These are phyloP conservation scores for Pangasianodon gigas DNA, from an alignment of 2,113 vertebrate species.

Conservation along the genomic window DNA sequence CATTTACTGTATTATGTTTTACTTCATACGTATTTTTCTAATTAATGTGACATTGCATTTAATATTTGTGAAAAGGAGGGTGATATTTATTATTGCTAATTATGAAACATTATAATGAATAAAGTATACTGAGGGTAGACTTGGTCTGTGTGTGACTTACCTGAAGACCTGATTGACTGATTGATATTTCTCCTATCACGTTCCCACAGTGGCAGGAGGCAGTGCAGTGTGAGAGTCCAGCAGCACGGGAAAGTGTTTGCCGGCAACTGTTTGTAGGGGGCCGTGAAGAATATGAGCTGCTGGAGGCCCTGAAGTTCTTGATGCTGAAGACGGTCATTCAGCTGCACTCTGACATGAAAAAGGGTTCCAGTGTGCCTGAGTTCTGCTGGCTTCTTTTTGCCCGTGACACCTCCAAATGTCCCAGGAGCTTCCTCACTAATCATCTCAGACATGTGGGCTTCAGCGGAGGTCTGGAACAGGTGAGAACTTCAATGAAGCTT, in stretches of 20 bases:
- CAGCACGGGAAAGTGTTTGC: conserved; percentile 73
- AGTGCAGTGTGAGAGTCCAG: conserved; percentile 2
- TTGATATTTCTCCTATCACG: not conserved
- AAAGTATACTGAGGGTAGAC: not conserved
- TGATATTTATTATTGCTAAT: not conserved
- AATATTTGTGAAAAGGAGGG: not conserved
- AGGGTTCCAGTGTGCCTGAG: conserved; percentile 76
- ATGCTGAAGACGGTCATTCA: conserved; percentile 81
- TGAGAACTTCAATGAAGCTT: conserved; percentile 57
- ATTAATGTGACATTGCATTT: not conserved
- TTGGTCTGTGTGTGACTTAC: too few species aligned
- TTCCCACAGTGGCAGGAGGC: conserved; percentile 53
- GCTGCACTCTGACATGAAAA: conserved; percentile 73
- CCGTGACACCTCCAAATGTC: conserved; percentile 81
- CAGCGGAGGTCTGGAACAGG: conserved; percentile 85
- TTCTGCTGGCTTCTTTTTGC: conserved; percentile 87
- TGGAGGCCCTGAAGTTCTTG: conserved; percentile 84
- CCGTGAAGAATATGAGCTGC: conserved; percentile 80
- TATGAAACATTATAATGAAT: not conserved
- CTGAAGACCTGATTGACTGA: too few species aligned
- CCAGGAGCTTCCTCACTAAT: conserved; percentile 79
- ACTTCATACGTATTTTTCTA: not conserved
- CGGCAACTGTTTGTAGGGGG: conserved; percentile 77
- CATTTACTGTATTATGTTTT: not conserved
- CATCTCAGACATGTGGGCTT: conserved; percentile 84